These are phyloP conservation scores for Macrosoma leucophasiata DNA, from an alignment of 2,888 invertebrate genomes.

Conservation along the genomic window DNA sequence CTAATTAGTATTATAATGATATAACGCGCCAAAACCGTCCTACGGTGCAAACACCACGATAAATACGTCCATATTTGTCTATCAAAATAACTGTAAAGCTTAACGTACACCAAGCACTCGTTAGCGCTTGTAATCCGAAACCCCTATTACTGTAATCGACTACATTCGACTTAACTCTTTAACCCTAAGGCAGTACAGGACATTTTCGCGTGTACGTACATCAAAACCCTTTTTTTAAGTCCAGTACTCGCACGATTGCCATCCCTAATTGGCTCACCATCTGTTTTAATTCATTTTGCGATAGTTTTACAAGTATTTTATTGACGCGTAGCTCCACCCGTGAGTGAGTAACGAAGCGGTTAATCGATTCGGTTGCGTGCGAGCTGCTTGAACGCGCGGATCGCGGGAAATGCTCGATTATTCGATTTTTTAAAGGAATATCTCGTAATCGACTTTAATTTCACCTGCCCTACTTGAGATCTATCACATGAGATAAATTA, in stretches of 20 bases:
- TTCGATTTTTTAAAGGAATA: constrained; percentile 8
- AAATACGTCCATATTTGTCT: constrained; percentile 74
- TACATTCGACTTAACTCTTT: constrained; percentile 41
- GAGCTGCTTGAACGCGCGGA: constrained; percentile 46
- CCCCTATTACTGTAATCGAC: constrained; percentile 49
- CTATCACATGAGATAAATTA: too few species aligned
- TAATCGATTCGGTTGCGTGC: constrained; percentile 72
- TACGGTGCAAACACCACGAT: constrained; percentile 63
- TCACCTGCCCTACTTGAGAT: too few species aligned
- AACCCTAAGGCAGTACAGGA: constrained; percentile 32
- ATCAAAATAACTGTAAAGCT: constrained; percentile 66
- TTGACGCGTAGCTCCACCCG: constrained; percentile 73
- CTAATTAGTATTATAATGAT: constrained; percentile 59
- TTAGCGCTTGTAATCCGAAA: constrained; percentile 67
- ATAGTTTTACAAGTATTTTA: constrained; percentile 76
- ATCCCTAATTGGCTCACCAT: constrained; percentile 73
- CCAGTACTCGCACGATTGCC: constrained; percentile 70
- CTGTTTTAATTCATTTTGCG: constrained; percentile 75
- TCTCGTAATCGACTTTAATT: constrained; percentile 5
- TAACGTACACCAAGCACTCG: constrained; percentile 62
- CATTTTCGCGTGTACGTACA: constrained; percentile 33
- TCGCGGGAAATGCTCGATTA: constrained; percentile 41
- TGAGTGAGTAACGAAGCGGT: constrained; percentile 63
- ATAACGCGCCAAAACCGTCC: constrained; percentile 43
- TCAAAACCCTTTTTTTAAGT: constrained; percentile 62